A percentile compares a stretch with the other conserved stretches of the same genome.
Conservation (phyloP, 2,888 invertebrate genomes). For the Ctenicera cuprea region DNA sequence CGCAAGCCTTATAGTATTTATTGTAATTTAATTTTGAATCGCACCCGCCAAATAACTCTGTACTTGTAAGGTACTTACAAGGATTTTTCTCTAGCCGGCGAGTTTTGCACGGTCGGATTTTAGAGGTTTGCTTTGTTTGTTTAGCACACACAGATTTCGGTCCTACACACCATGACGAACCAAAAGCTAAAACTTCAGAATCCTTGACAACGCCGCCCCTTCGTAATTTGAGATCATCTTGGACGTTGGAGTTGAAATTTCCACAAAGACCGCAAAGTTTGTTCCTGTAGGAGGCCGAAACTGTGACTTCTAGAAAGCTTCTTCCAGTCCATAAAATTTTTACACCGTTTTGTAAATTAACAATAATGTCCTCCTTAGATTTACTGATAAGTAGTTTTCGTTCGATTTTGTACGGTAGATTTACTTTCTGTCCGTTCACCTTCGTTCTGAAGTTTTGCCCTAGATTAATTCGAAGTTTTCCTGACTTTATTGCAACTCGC, state of each 20-base stretch:
- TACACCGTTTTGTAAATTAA: conserved; percentile 84
- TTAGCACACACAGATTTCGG: conserved; percentile 82
- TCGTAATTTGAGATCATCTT: conserved; percentile 86
- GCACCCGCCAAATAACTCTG: conserved; percentile 83
- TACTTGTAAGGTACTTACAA: conserved; percentile 68
- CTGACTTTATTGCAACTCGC: conserved; percentile 88
- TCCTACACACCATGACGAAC: conserved; percentile 93
- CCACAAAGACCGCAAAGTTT: conserved; percentile 95
- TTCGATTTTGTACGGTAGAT: conserved; percentile 80
- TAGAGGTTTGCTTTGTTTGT: conserved; percentile 72
- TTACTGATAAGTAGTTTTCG: conserved; percentile 78
- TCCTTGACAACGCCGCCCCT: conserved; percentile 82
- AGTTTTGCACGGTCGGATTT: conserved; percentile 71
- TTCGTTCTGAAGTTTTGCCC: conserved; percentile 91
- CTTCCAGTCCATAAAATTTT: conserved; percentile 95
- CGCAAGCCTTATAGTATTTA: conserved; percentile 91
- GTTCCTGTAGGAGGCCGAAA: conserved; percentile 84
- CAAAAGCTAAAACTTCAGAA: conserved; percentile 81
- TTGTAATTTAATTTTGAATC: conserved; percentile 86
- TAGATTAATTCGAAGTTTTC: conserved; percentile 85
- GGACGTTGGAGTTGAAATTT: conserved; percentile 91
- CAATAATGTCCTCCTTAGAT: conserved; percentile 80
- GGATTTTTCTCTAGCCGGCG: conserved; percentile 59
- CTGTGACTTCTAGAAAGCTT: conserved; percentile 90
- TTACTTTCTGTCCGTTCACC: conserved; percentile 86